Evolutionary conservation across 2,888 invertebrate species (phyloP).

Genomic region (Drepanosiphum platanoidis): DNA sequence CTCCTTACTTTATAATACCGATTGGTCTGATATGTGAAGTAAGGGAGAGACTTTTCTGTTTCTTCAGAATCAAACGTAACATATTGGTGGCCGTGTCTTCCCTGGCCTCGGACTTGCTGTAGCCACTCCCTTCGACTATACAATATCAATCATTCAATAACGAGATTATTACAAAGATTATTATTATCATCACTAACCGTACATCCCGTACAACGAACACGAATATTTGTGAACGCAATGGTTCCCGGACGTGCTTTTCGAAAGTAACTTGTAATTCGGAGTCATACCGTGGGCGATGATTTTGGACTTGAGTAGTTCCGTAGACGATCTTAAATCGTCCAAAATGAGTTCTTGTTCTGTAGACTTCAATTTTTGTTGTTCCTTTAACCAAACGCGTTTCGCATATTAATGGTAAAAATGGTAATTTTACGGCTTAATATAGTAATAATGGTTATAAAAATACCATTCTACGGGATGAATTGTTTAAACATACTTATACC

Average conservation of each 20-base stretch:
- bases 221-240: constrained; percentile 28
- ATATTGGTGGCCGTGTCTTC: constrained; percentile 18
- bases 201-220: constrained; percentile 49
- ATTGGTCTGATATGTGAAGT: constrained; percentile 19
- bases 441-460: too few species aligned
- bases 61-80: constrained; percentile 28
- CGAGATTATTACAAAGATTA: too few species aligned
- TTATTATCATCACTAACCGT: constrained; percentile 11
- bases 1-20: constrained; percentile 5
- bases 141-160: too few species aligned
- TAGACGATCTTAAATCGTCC: constrained; percentile 23
- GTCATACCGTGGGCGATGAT: constrained; percentile 1
- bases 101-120: constrained; percentile 11
- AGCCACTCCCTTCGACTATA: constrained; percentile 42
- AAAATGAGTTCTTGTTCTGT: constrained; percentile 9
- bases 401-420: too few species aligned
- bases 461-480: too few species aligned
- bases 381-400: too few species aligned
- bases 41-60: constrained; percentile 12
- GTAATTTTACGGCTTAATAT: too few species aligned
- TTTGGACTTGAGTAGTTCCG: constrained; percentile 10
- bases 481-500: too few species aligned
- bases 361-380: not conserved
- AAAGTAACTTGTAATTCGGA: constrained; percentile 21
- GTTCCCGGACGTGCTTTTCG: not conserved